Evolutionary conservation across 2,113 vertebrate genomes (phyloP), one percentile per base, ranked within the genome.

Genomic region (Corythaeola cristata): DNA sequence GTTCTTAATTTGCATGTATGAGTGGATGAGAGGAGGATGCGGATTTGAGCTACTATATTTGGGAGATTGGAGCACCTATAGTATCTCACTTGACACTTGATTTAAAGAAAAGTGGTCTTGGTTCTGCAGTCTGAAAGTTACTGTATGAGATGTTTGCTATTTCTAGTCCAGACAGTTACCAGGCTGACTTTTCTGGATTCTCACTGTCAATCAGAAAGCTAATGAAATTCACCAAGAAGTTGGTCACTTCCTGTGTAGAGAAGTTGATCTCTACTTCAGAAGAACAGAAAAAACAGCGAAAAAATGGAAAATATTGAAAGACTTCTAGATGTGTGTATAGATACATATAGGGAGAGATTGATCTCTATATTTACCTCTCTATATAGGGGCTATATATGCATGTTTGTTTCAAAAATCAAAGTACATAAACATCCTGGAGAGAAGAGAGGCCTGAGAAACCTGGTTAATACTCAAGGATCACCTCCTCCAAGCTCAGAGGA

Each of bases 101-200:
- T 44, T 33, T 66, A 52, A 89, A 16, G 50, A 64, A 21, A 39
- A 85, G 24, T 30, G 10, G 4, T 45, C 55, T 47, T 90, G 55
- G 15, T n/a, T 73, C 27, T 83, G 18, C 18, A 12, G 22, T 71
- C 30, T 19, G n/a, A 41, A 28, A 58, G 41, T 60, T 4, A 4
- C 20, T 1, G 0, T 24, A 1, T 9, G 45, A 90, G 22, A 6
- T 58, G 24, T 22, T 63, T 55, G 52, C n/a, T 69, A 0, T 67
- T 81, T 69, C 39, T 90, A 9, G 67, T 77, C 53, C n/a, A 59
- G 39, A 12, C 5, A 62, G 53, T 56, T 53, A 22, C 28, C 12
- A 55, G 27, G 73, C 26, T 90, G 59, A 21, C 39, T 74, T 17
- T 60, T 79, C 24, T 15, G 0, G 1, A 33, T 63, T 72, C 47